Base-by-base conservation (phyloP, 2,888 invertebrate genomes). In the Thera britannica region DNA sequence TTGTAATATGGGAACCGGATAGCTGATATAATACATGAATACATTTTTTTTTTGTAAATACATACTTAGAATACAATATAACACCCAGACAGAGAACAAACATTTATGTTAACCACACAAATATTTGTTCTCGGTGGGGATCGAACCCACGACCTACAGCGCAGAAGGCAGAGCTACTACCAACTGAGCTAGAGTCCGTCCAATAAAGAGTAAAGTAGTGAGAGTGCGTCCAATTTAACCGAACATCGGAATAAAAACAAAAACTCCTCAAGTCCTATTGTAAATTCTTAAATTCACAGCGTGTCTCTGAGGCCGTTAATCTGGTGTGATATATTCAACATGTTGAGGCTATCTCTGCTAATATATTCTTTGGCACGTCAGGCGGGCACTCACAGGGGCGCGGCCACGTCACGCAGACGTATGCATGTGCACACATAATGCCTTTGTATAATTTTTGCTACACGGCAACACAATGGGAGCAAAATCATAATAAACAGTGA, bases 301-400 rank as follows among this genome's bases (percentile, higher is more conserved):
- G 3, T 48, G 56, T 54, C 58, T 55, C 52, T 35, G 52, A 44
- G 7, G n/a, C 62, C 64, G 67, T 71, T 62, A 71, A 71, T 72
- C 70, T 70, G 52, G 34, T 60, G 55, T 68, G 67, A 55, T 72
- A 65, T 70, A 73, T 72, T 67, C 68, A 72, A 58, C 71, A 63
- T 61, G 67, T 48, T 60, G 63, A 59, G 58, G 70, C 68, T 82
- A 81, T 84, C 79, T 75, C 65, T 70, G 75, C 79, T 86, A 84
- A 89, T 88, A 85, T 86, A 88, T 87, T 86, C 87, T 82, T 85
- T 81, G 84, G 83, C 86, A 84, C 83, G 83, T 86, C 83, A 72
- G 79, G 67, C 73, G 73, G 75, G 79, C 84, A 85, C 83, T 85
- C 83, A 85, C 82, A 78, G 81, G 83, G 86, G 85, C 81, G 86